A percentile compares a stretch with the other conserved stretches of the same genome.
Evolutionary conservation across 2,113 vertebrate genomes (phyloP).

Genomic region (Pterocles gutturalis): DNA sequence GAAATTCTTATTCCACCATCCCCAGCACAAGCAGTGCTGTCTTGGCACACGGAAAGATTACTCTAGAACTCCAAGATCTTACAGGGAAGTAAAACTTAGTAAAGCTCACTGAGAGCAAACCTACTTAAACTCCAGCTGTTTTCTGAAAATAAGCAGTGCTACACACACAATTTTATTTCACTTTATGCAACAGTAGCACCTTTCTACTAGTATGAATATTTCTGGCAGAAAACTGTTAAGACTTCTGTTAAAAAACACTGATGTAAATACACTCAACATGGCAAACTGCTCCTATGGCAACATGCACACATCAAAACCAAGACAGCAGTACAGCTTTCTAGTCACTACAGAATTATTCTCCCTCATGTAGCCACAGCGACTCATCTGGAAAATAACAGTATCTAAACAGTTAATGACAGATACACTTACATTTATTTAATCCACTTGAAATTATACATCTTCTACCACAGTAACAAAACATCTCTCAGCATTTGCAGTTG

Average conservation of each 20-base stretch:
- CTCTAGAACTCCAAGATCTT: neutral
- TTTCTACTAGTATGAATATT: neutral
- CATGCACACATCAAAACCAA: fast-evolving
- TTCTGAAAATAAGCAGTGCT: neutral
- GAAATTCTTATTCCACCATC: neutral
- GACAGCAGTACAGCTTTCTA: neutral
- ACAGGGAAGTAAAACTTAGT: neutral
- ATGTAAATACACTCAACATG: neutral
- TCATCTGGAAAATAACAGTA: neutral
- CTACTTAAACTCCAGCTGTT: neutral
- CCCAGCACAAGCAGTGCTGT: neutral
- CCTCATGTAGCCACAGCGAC: fast-evolving
- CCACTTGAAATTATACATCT: neutral
- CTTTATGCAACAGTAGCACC: neutral
- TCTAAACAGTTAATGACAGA: neutral
- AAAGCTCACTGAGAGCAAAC: neutral
- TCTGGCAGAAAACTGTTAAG: neutral
- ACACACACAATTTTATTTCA: neutral
- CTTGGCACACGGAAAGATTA: neutral
- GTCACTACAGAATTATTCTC: neutral
- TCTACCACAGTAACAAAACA: neutral
- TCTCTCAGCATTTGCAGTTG: neutral
- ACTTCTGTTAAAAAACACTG: neutral
- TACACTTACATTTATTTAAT: neutral
- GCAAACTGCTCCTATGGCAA: neutral